phyloP scores from a whole-genome alignment of 2,797 vertebrate genomes.

The Adrianichthys oophorus region DNA sequence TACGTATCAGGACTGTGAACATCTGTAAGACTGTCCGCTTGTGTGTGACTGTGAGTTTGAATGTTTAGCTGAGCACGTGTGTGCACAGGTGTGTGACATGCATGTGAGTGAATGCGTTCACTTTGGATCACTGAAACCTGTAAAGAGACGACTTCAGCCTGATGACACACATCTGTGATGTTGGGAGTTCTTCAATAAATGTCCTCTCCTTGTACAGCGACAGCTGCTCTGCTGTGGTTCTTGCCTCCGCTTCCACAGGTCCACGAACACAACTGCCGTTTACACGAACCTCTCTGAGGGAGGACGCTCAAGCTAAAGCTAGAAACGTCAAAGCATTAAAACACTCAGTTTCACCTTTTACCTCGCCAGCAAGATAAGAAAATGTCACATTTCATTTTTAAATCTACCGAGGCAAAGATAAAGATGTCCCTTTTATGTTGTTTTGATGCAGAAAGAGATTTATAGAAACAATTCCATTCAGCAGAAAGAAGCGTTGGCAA shows the following conservation, averaged over 20 bases:
- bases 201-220: conserved; percentile 70
- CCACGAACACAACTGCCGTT: not conserved
- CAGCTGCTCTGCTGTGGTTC: not conserved
- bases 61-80: conserved; percentile 31
- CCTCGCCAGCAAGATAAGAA: no score
- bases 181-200: conserved; percentile 70
- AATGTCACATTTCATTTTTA: no score
- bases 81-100: conserved; percentile 54
- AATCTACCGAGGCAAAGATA: no score
- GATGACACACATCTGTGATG: conserved; percentile 66
- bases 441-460: no score
- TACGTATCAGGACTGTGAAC: conserved; percentile 73
- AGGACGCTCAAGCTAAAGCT: no score
- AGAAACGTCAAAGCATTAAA: no score
- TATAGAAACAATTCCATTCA: no score
- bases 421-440: no score
- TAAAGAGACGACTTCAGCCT: conserved; percentile 50
- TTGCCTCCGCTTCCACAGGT: not conserved
- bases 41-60: conserved; percentile 16
- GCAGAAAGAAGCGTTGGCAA: no score
- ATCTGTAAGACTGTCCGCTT: conserved; percentile 44
- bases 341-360: no score
- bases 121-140: conserved; percentile 65
- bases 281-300: no score
- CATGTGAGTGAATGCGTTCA: conserved; percentile 66